Evolutionary conservation across 2,797 vertebrate species (phyloP).

Genomic region (Cuniculus paca): DNA sequence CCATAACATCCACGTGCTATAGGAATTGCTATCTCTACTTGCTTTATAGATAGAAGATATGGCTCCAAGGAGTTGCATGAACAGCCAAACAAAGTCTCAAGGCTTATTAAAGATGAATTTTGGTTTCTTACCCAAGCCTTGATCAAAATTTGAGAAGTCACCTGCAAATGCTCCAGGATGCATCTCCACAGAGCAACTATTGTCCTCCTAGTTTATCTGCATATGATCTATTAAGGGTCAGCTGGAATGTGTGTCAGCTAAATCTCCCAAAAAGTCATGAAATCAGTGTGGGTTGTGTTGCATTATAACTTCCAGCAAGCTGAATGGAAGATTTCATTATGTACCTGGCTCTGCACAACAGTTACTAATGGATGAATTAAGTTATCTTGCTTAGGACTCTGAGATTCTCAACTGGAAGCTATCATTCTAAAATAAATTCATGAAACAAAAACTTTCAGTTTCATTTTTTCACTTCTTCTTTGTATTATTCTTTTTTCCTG

Average conservation of each 20-base stretch:
- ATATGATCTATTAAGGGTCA: background rate
- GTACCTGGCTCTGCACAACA: constrained; percentile 28
- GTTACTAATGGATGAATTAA: background rate
- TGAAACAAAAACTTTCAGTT: background rate
- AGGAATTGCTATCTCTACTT: constrained; percentile 20
- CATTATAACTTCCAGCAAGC: constrained; percentile 29
- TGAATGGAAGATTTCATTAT: background rate
- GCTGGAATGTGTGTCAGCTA: background rate
- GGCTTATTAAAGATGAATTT: constrained; percentile 40
- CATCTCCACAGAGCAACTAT: background rate
- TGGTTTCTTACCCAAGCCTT: background rate
- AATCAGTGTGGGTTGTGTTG: constrained; percentile 7
- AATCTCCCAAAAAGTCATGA: constrained; percentile 15
- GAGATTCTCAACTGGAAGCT: background rate
- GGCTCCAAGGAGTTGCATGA: background rate
- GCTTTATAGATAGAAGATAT: constrained; percentile 16
- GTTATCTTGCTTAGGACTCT: constrained; percentile 39
- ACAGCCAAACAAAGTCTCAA: background rate
- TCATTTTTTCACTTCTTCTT: background rate
- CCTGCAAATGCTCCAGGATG: background rate
- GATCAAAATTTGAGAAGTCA: constrained; percentile 12
- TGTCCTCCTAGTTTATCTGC: background rate
- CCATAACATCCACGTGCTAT: background rate
- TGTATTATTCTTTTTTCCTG: background rate
- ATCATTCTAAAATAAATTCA: constrained; percentile 9